Evolutionary conservation across 2,113 vertebrate genomes (phyloP).

Genomic region (Sylvietta virens): DNA sequence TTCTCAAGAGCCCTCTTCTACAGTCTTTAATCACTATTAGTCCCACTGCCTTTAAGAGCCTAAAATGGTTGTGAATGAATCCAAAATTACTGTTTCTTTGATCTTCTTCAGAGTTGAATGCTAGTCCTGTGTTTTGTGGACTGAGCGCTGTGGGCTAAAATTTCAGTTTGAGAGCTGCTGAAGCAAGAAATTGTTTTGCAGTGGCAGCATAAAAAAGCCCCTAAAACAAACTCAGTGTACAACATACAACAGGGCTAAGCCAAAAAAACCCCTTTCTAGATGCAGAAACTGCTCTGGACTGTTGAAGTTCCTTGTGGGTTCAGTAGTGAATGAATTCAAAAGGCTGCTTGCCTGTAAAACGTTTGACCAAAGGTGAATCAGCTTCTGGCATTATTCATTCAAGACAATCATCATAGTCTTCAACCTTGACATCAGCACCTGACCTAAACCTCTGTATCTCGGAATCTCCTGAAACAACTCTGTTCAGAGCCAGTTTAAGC

Average conservation of each 20-base stretch:
- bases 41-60: not conserved
- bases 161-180: slow-evolving; percentile 4
- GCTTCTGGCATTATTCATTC: not conserved
- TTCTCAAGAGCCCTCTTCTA: not conserved
- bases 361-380: not conserved
- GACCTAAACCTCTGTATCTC: not conserved
- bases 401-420: not conserved
- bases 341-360: not conserved
- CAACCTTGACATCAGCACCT: not conserved
- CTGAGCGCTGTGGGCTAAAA: not conserved
- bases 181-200: slow-evolving; percentile 25
- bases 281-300: not conserved
- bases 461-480: not conserved
- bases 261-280: not conserved
- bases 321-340: not conserved
- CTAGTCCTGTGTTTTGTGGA: not conserved
- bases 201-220: not conserved
- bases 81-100: not conserved
- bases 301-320: not conserved
- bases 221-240: not conserved
- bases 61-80: not conserved
- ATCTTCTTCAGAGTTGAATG: not conserved
- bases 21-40: not conserved
- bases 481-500: not conserved
- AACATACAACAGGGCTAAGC: not conserved